phyloP scores from a whole-genome alignment of 2,888 invertebrate genomes.

The Drosophila prostipennis region DNA sequence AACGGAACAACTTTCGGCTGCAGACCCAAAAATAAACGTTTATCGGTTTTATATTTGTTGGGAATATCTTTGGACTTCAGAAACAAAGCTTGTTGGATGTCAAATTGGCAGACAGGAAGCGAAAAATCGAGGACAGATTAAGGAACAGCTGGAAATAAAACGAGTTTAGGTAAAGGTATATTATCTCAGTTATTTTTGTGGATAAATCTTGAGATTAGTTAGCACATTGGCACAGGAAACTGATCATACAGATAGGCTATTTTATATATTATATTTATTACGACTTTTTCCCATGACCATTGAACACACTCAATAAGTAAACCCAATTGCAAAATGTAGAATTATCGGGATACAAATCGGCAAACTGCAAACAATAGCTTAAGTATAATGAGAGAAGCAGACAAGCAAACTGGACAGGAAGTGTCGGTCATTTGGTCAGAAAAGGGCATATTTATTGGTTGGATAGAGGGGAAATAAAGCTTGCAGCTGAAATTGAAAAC shows the following conservation, averaged over 20 bases:
- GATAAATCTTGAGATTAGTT: no score
- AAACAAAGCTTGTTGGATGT: slow-evolving; percentile 3
- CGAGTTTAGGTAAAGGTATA: no score
- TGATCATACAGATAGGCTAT: no score
- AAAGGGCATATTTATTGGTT: slow-evolving; percentile 37
- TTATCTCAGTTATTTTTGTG: neutral
- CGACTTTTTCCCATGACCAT: neutral
- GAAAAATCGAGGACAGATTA: slow-evolving; percentile 16
- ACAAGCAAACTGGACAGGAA: slow-evolving; percentile 23
- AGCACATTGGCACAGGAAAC: no score
- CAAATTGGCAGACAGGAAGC: slow-evolving; percentile 25
- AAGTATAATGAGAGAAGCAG: slow-evolving; percentile 21
- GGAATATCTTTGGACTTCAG: slow-evolving; percentile 1
- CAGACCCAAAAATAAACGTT: slow-evolving; percentile 9
- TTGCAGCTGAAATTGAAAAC: slow-evolving; percentile 69
- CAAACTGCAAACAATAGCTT: slow-evolving; percentile 30
- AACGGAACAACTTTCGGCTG: slow-evolving; percentile 28
- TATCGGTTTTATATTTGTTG: slow-evolving; percentile 9
- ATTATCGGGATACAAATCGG: slow-evolving; percentile 34
- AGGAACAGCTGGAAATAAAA: slow-evolving; percentile 8
- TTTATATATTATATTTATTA: no score
- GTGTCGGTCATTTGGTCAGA: slow-evolving; percentile 46
- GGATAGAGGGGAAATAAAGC: slow-evolving; percentile 6
- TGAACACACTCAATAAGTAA: neutral
- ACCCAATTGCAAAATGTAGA: slow-evolving; percentile 21